These are phyloP conservation scores for Phorcus lineatus DNA, from an alignment of 2,888 invertebrate species.

Conservation along the genomic window DNA sequence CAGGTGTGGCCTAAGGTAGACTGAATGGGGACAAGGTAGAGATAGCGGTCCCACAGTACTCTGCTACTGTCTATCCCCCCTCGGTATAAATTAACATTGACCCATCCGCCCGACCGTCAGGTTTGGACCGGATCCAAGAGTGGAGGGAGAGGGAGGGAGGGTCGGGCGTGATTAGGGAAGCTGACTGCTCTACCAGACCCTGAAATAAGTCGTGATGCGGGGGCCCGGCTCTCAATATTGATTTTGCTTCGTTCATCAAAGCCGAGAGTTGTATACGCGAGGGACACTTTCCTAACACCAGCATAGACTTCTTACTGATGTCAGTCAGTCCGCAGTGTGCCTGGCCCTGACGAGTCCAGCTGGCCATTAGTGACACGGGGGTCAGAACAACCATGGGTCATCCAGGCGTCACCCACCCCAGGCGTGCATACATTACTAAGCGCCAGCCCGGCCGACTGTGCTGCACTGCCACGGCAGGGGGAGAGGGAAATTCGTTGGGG, in stretches of 20 bases:
- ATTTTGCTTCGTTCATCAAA: conserved; percentile 9
- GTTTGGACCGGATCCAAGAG: conserved; percentile 3
- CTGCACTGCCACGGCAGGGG: not conserved
- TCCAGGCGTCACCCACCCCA: not conserved
- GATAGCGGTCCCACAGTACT: not conserved
- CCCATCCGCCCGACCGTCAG: conserved; percentile 2
- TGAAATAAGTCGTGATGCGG: conserved; percentile 24
- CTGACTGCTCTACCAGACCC: conserved; percentile 15
- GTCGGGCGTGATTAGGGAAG: conserved; percentile 25
- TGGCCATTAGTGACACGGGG: not conserved
- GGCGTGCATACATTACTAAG: not conserved
- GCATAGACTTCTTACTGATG: not conserved
- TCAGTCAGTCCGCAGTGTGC: no score
- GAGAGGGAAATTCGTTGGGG: not conserved
- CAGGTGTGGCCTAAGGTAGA: conserved; percentile 3
- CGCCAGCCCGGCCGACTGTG: not conserved
- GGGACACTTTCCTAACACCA: not conserved
- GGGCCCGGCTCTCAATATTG: not conserved
- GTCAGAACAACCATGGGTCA: not conserved
- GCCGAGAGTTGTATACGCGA: not conserved
- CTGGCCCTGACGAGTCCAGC: not conserved
- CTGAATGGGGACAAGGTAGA: not conserved
- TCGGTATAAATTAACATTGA: not conserved
- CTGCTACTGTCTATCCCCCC: conserved; percentile 3
- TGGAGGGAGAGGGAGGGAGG: not conserved